These are phyloP conservation scores for Aproaerema taeniolella DNA, from an alignment of 2,888 invertebrate species.

Conservation along the genomic window DNA sequence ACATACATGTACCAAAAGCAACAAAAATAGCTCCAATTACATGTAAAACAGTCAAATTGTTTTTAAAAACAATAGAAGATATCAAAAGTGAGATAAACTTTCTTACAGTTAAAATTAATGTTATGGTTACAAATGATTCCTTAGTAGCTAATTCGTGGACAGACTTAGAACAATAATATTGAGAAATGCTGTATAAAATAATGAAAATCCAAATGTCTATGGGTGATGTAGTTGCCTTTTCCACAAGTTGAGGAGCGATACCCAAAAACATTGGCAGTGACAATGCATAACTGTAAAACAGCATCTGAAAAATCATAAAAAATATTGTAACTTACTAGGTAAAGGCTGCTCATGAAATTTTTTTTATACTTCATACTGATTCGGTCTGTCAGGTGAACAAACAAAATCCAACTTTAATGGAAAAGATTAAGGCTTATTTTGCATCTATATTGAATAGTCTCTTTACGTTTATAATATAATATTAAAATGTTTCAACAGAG, in stretches of 20 bases:
- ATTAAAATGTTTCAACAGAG: too few species aligned
- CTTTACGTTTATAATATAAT: too few species aligned
- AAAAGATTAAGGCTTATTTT: too few species aligned
- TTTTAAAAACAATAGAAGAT: slow-evolving; percentile 63
- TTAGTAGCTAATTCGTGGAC: slow-evolving; percentile 59
- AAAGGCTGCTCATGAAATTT: too few species aligned
- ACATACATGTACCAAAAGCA: slow-evolving; percentile 55
- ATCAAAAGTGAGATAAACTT: slow-evolving; percentile 59
- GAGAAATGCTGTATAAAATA: slow-evolving; percentile 45
- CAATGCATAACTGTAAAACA: slow-evolving; percentile 60
- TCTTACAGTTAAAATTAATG: slow-evolving; percentile 60
- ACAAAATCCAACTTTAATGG: too few species aligned
- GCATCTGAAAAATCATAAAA: slow-evolving; percentile 66
- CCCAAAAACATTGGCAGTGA: slow-evolving; percentile 55
- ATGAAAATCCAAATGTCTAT: slow-evolving; percentile 47
- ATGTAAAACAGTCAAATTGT: slow-evolving; percentile 54
- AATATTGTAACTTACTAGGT: too few species aligned
- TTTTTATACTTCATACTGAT: too few species aligned
- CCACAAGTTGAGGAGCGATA: slow-evolving; percentile 43
- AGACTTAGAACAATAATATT: slow-evolving; percentile 58
- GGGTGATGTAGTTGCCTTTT: slow-evolving; percentile 32
- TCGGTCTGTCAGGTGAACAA: too few species aligned
- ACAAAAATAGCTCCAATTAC: slow-evolving; percentile 53
- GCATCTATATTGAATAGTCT: too few species aligned
- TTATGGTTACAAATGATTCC: slow-evolving; percentile 59